Base-by-base conservation (phyloP, 2,113 vertebrate species). In the Strix aluco region DNA sequence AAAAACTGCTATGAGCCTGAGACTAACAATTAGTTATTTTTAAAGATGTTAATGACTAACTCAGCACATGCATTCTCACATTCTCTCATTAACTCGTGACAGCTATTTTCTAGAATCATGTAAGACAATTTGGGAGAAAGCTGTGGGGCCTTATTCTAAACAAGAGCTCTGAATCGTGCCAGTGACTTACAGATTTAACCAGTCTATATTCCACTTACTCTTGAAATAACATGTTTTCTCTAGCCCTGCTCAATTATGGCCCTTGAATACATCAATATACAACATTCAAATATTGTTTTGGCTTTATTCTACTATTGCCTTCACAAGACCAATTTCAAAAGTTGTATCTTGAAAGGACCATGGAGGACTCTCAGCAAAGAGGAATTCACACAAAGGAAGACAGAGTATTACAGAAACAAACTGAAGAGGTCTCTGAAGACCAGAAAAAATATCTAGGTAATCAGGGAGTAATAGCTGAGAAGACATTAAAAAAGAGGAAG, bases 41-140 rank as follows among this genome's bases (percentile, higher is more conserved):
- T 92, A 88, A 96, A 90, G 74, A 86, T 66, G 58, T 40, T 86
- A 94, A 63, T 92, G 90, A 92, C 85, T 92, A 94, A 97, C 36
- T 90, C 74, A 69, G 79, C 85, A 94, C 58, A 94, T 69, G 57
- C 44, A 88, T 95, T 92, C 86, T 82, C 90, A 97, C 85, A 85
- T 75, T 92, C 74, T 75, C 73, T 93, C 92, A 91, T 94, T 94
- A 89, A 94, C 51, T 97, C 11, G 1, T 82, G 82, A 88, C 62
- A 86, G 74, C 57, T 77, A 72, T 81, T 88, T 92, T 74, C 79
- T 90, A 81, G 38, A 93, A 75, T 52, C n/a, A 79, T 13, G 52
- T 14, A 95, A 69, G 34, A 85, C 15, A 85, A 79, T 67, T 55
- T 55, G n/a, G 57, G 29, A 91, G 57, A 79, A 91, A 94, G 54